Percentiles rank a stretch among this genome's conserved stretches.
These are phyloP conservation scores for Phymatocera aterrima DNA, from an alignment of 2,888 invertebrate species.

Conservation along the genomic window DNA sequence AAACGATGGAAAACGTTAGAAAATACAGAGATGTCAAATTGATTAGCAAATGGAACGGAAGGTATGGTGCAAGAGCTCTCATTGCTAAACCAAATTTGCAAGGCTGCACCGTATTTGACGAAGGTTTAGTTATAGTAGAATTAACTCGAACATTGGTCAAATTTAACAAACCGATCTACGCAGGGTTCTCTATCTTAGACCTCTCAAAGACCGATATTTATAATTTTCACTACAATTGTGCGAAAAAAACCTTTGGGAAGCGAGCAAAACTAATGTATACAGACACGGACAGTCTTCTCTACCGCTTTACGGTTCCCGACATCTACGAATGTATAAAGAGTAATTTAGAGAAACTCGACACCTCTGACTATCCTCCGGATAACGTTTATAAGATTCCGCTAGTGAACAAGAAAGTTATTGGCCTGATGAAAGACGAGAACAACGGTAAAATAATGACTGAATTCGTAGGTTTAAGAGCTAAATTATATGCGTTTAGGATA, in stretches of 20 bases:
- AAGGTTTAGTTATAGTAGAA: too few relatives aligned
- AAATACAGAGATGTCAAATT: slow-evolving; percentile 62
- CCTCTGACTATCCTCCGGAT: slow-evolving; percentile 53
- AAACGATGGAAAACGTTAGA: too few relatives aligned
- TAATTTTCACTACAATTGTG: slow-evolving; percentile 50
- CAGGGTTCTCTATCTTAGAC: slow-evolving; percentile 45
- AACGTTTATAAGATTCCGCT: slow-evolving; percentile 58
- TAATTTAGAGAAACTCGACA: slow-evolving; percentile 64
- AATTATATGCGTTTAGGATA: slow-evolving; percentile 55
- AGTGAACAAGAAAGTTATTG: slow-evolving; percentile 61
- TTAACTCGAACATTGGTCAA: too few relatives aligned
- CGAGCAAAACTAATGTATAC: slow-evolving; percentile 59
- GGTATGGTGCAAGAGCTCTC: slow-evolving; percentile 50
- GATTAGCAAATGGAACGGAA: slow-evolving; percentile 59
- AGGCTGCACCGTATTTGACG: too few relatives aligned
- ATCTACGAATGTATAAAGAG: slow-evolving; percentile 61
- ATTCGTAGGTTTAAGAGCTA: slow-evolving; percentile 61
- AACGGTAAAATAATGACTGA: slow-evolving; percentile 59
- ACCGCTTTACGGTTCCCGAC: slow-evolving; percentile 65
- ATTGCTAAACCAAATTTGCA: slow-evolving; percentile 59
- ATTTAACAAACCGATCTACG: slow-evolving; percentile 52
- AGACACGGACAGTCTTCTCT: slow-evolving; percentile 64
- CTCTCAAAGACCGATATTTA: slow-evolving; percentile 48
- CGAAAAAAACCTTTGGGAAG: slow-evolving; percentile 31
- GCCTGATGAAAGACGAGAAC: slow-evolving; percentile 64